These are phyloP conservation scores for Drosophila pseudotalamancana DNA, from an alignment of 2,888 invertebrate species.

Conservation along the genomic window DNA sequence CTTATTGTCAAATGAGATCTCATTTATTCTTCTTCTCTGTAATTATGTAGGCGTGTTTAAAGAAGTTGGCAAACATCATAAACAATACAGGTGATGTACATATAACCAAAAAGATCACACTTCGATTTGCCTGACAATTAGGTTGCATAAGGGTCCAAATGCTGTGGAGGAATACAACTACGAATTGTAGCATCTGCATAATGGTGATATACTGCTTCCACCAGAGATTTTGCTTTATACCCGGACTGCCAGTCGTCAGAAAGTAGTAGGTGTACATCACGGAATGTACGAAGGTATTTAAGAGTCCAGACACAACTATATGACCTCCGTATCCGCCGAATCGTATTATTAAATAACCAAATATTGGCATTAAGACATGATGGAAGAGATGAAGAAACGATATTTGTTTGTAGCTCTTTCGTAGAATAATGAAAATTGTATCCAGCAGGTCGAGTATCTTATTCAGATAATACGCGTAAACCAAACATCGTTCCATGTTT, in stretches of 20 bases:
- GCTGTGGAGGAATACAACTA: conserved; percentile 25
- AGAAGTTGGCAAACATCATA: conserved; percentile 52
- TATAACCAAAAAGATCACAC: conserved; percentile 2
- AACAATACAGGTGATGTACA: conserved; percentile 34
- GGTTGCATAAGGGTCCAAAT: conserved; percentile 31
- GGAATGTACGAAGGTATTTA: conserved; percentile 41
- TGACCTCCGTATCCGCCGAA: conserved; percentile 52
- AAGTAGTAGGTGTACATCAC: conserved; percentile 58
- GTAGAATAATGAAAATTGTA: conserved; percentile 56
- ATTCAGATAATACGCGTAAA: conserved; percentile 48
- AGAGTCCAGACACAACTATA: conserved; percentile 11
- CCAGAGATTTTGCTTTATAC: conserved; percentile 26
- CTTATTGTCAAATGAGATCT: not conserved
- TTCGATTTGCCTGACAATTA: conserved; percentile 19
- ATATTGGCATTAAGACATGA: conserved; percentile 43
- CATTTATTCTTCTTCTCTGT: not conserved
- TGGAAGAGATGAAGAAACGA: conserved; percentile 50
- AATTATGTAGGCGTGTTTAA: conserved; percentile 28
- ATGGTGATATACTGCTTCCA: conserved; percentile 54
- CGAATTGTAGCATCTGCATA: conserved; percentile 47
- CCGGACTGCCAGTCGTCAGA: conserved; percentile 24
- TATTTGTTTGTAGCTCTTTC: conserved; percentile 54
- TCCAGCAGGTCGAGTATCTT: conserved; percentile 55
- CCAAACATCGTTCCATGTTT: conserved; percentile 25
- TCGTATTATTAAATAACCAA: conserved; percentile 17